A percentile compares a stretch with the other conserved stretches of the same genome.
Evolutionary conservation across 2,797 vertebrate genomes (phyloP).

Genomic region (Onychomys leucogaster): DNA sequence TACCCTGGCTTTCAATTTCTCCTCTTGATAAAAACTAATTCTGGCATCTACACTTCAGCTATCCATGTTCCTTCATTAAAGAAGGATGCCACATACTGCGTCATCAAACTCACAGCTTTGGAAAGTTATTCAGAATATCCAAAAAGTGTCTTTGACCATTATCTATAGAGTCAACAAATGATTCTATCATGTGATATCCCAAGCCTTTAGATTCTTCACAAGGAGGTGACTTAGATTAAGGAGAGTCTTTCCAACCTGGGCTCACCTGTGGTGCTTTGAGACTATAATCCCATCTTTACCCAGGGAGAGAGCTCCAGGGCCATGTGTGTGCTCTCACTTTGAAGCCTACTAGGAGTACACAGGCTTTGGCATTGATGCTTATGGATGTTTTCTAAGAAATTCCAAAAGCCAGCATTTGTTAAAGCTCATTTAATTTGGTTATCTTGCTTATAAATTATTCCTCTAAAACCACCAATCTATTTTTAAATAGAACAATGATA

Average conservation of each 20-base stretch:
- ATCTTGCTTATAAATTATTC: neutral
- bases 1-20: neutral
- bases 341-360: neutral
- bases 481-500: neutral
- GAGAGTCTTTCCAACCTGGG: neutral
- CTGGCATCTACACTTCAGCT: too few relatives aligned
- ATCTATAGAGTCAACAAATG: neutral
- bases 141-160: neutral
- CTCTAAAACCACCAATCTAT: neutral
- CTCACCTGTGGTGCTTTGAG: neutral
- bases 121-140: neutral
- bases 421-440: neutral
- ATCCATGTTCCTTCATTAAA: neutral
- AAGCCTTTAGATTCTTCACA: neutral
- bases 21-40: neutral
- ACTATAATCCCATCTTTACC: neutral
- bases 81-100: neutral
- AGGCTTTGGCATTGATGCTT: neutral
- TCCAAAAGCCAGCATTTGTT: neutral
- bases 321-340: neutral
- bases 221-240: neutral
- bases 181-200: neutral
- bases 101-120: neutral
- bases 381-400: neutral
- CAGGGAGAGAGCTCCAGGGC: neutral